A percentile compares a stretch with the other conserved stretches of the same genome.
phyloP scores from a whole-genome alignment of 2,888 invertebrate genomes.

The Drosophila kambysellisi region DNA sequence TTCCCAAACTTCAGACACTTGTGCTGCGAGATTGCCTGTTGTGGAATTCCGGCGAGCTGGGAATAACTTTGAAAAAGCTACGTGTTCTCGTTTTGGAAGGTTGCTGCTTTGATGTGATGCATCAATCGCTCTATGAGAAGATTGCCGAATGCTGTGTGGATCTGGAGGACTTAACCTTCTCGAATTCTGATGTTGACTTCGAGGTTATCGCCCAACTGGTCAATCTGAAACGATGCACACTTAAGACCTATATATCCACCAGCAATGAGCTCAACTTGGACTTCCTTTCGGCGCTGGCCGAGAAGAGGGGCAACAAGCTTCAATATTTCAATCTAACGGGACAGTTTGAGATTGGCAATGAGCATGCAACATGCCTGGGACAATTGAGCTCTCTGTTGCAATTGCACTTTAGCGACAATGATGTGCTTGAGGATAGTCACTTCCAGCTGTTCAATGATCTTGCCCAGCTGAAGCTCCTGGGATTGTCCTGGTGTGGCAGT shows the following conservation, averaged over 20 bases:
- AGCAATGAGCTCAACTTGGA: slow-evolving; percentile 67
- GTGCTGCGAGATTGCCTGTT: slow-evolving; percentile 65
- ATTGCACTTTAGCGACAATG: slow-evolving; percentile 56
- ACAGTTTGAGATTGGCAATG: slow-evolving; percentile 59
- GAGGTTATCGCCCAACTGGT: slow-evolving; percentile 64
- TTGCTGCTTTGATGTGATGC: slow-evolving; percentile 71
- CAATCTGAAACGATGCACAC: slow-evolving; percentile 57
- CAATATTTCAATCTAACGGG: slow-evolving; percentile 56
- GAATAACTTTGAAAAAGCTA: slow-evolving; percentile 57
- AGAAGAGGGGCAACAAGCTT: slow-evolving; percentile 48
- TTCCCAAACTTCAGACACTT: slow-evolving; percentile 53
- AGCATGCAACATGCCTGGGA: slow-evolving; percentile 63
- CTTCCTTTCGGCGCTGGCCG: slow-evolving; percentile 53
- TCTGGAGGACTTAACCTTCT: slow-evolving; percentile 63
- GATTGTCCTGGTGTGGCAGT: slow-evolving; percentile 46
- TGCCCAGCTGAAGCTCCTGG: slow-evolving; percentile 31
- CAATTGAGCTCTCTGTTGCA: slow-evolving; percentile 55
- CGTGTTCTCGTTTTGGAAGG: slow-evolving; percentile 57
- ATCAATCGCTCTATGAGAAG: slow-evolving; percentile 64
- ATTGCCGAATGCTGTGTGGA: slow-evolving; percentile 61
- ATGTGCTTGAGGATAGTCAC: slow-evolving; percentile 65
- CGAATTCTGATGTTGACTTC: slow-evolving; percentile 69
- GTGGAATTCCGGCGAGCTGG: slow-evolving; percentile 70
- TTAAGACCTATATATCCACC: slow-evolving; percentile 66
- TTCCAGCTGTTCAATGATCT: slow-evolving; percentile 63